phyloP scores from a whole-genome alignment of 2,888 invertebrate genomes.

The Drosophila borborema region DNA sequence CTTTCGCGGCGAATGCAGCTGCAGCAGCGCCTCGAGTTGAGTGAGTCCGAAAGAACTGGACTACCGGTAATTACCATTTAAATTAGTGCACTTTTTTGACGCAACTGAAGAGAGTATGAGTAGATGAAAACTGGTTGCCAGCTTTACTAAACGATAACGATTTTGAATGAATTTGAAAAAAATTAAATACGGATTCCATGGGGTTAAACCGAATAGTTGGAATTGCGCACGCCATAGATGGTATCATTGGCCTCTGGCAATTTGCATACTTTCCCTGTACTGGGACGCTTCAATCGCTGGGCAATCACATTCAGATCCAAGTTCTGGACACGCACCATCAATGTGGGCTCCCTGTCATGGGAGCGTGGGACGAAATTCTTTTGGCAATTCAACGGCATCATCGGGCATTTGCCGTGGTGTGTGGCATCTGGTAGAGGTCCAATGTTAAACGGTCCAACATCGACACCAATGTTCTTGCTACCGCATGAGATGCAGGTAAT shows the following conservation, averaged over 20 bases:
- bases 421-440: conserved; percentile 52
- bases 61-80: conserved; percentile 70
- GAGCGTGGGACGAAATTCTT: conserved; percentile 55
- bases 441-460: conserved; percentile 54
- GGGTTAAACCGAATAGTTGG: conserved; percentile 36
- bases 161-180: conserved; percentile 39
- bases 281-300: conserved; percentile 54
- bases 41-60: background rate
- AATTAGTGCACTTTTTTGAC: conserved; percentile 73
- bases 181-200: background rate
- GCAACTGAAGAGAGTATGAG: background rate
- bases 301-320: conserved; percentile 58
- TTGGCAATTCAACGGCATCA: conserved; percentile 31
- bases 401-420: background rate
- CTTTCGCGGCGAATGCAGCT: conserved; percentile 22
- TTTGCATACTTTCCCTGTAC: conserved; percentile 60
- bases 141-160: conserved; percentile 52
- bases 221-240: conserved; percentile 68
- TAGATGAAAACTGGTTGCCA: background rate
- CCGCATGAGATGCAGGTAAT: conserved; percentile 81
- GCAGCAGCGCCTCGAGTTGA: conserved; percentile 14
- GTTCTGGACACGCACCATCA: conserved; percentile 71
- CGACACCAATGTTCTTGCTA: conserved; percentile 68
- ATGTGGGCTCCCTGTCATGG: conserved; percentile 67
- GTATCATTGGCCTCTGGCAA: conserved; percentile 69